Conservation (phyloP, 2,888 invertebrate species). For the Nematopogon swammerdamellus region DNA sequence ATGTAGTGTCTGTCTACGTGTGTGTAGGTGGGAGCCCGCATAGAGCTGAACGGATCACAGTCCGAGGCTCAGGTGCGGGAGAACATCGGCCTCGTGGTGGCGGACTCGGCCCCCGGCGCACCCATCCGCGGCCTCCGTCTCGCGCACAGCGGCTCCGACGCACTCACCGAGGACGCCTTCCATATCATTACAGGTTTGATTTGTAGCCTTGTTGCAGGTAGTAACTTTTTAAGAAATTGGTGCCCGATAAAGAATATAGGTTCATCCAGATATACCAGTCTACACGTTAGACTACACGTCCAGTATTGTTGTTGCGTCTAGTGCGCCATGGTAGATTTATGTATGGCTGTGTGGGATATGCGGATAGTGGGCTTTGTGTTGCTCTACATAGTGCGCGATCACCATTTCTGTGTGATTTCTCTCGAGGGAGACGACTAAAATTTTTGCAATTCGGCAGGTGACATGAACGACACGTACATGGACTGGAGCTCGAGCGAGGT, state of each 20-base stretch:
- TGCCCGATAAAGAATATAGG: background rate
- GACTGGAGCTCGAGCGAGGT: constrained; percentile 26
- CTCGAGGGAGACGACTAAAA: too few relatives aligned
- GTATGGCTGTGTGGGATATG: too few relatives aligned
- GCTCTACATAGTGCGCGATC: too few relatives aligned
- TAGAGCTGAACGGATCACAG: constrained; percentile 25
- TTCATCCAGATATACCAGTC: too few relatives aligned
- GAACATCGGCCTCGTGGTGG: constrained; percentile 36
- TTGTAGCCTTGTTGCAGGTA: background rate
- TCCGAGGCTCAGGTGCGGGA: constrained; percentile 21
- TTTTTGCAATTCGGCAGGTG: too few relatives aligned
- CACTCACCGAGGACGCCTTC: constrained; percentile 27
- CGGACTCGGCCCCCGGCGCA: constrained; percentile 23
- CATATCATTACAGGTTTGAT: constrained; percentile 32
- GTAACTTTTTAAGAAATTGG: background rate
- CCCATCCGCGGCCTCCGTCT: constrained; percentile 35
- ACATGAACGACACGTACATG: constrained; percentile 22
- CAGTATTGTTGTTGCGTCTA: too few relatives aligned
- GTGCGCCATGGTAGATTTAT: too few relatives aligned
- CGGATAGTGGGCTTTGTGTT: too few relatives aligned
- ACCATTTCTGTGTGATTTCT: too few relatives aligned
- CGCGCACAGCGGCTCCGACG: constrained; percentile 19
- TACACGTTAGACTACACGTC: too few relatives aligned
- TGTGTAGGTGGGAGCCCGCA: constrained; percentile 23
- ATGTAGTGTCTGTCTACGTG: too few relatives aligned